Conservation (phyloP, 2,888 invertebrate genomes). For the Caenorhabditis sp. region DNA sequence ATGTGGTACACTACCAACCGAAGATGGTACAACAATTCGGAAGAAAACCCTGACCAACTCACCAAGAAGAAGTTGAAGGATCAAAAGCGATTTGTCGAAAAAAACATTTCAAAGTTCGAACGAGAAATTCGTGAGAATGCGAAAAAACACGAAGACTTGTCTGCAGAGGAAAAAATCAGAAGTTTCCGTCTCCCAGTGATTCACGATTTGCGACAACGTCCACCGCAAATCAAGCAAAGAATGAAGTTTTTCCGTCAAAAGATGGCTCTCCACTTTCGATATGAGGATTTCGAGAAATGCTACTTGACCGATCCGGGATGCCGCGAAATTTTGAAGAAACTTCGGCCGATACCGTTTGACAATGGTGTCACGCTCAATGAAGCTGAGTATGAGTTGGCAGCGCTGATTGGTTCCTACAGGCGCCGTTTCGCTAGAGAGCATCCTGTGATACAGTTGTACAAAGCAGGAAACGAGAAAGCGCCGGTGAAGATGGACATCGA, state of each 20-base stretch:
- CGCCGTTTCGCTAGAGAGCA: slow-evolving; percentile 23
- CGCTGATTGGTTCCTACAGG: slow-evolving; percentile 26
- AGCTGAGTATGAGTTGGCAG: slow-evolving; percentile 29
- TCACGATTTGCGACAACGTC: neutral
- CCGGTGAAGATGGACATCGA: neutral
- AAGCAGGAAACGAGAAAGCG: neutral
- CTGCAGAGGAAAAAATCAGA: neutral
- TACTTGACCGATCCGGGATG: slow-evolving; percentile 40
- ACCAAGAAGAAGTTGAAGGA: slow-evolving; percentile 29
- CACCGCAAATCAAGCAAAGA: neutral
- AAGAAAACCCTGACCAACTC: neutral
- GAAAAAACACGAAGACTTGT: neutral
- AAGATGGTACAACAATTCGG: slow-evolving; percentile 19
- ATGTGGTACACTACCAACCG: slow-evolving; percentile 48
- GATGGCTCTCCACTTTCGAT: slow-evolving; percentile 28
- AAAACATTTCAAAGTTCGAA: slow-evolving; percentile 27
- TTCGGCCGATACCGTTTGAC: slow-evolving; percentile 27
- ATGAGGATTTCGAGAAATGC: slow-evolving; percentile 35
- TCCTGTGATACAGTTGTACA: slow-evolving; percentile 23
- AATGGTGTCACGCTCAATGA: slow-evolving; percentile 4
- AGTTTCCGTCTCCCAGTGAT: slow-evolving; percentile 31
- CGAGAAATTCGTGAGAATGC: slow-evolving; percentile 26
- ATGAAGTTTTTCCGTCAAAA: slow-evolving; percentile 30
- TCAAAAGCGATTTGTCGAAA: no score
- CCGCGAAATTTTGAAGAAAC: slow-evolving; percentile 16